These are phyloP conservation scores for Drosophila incognita DNA, from an alignment of 2,888 invertebrate genomes.

Conservation along the genomic window DNA sequence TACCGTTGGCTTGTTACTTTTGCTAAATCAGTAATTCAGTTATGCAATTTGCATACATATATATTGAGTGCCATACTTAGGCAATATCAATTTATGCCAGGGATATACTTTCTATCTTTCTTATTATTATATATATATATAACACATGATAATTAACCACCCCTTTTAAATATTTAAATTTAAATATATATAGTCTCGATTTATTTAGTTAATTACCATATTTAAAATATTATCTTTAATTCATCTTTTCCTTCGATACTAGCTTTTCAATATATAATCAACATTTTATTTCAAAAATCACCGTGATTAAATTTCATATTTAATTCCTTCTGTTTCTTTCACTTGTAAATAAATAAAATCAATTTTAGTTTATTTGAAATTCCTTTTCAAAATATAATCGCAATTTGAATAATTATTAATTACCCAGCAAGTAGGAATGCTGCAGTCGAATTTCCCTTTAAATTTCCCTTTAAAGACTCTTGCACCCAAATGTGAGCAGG, in stretches of 20 bases:
- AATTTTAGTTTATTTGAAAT: neutral
- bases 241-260: neutral
- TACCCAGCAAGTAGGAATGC: too few relatives aligned
- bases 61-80: neutral
- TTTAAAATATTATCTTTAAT: neutral
- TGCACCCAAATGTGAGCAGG: too few relatives aligned
- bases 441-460: too few relatives aligned
- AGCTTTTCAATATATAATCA: neutral
- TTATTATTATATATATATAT: neutral
- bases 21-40: constrained; percentile 36
- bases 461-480: too few relatives aligned
- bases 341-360: neutral
- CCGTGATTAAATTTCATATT: neutral
- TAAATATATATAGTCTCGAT: neutral
- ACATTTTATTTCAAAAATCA: neutral
- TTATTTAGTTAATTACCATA: neutral
- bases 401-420: neutral
- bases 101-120: neutral
- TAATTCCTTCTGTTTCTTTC: neutral
- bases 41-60: neutral
- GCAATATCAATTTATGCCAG: neutral
- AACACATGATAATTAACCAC: too few relatives aligned
- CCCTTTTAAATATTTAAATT: too few relatives aligned
- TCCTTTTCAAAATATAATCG: neutral
- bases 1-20: constrained; percentile 36